Conservation (phyloP, 2,113 vertebrate species). For the Aspiorhynchus laticeps region DNA sequence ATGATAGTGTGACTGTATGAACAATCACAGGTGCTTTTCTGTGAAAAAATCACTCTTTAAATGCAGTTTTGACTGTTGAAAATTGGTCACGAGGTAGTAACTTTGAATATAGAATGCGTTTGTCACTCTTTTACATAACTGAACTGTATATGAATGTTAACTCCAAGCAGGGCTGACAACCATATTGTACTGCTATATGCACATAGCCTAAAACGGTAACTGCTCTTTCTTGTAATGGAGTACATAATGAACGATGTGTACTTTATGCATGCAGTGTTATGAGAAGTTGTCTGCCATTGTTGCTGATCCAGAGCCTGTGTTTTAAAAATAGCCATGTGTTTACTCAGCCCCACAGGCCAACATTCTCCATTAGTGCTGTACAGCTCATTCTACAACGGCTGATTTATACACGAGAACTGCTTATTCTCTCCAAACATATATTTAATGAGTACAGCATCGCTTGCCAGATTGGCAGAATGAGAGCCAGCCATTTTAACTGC, state of each 20-base stretch:
- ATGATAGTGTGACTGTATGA: not conserved
- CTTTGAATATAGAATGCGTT: not conserved
- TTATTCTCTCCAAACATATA: conserved; percentile 23
- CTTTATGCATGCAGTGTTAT: conserved; percentile 8
- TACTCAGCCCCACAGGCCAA: conserved; percentile 3
- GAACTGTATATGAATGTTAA: not conserved
- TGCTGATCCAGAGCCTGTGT: conserved; percentile 19
- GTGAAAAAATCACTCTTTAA: not conserved
- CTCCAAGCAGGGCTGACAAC: not conserved
- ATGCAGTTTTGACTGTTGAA: not conserved
- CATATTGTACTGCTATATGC: not conserved
- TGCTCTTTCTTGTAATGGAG: not conserved
- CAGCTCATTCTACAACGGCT: not conserved
- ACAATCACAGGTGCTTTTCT: not conserved
- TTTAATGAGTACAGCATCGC: conserved; percentile 8
- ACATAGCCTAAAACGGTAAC: not conserved
- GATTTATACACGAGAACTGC: not conserved
- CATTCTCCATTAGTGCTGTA: not conserved
- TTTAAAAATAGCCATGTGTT: conserved; percentile 28
- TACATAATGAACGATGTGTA: not conserved
- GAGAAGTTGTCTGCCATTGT: not conserved
- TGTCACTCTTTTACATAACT: not conserved
- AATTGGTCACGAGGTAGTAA: not conserved
- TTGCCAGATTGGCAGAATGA: not conserved
- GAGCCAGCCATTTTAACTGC: not conserved